Evolutionary conservation across 2,797 vertebrate genomes (phyloP), one percentile per base, ranked within the genome.

Genomic region (Cercopithecus petaurista): DNA sequence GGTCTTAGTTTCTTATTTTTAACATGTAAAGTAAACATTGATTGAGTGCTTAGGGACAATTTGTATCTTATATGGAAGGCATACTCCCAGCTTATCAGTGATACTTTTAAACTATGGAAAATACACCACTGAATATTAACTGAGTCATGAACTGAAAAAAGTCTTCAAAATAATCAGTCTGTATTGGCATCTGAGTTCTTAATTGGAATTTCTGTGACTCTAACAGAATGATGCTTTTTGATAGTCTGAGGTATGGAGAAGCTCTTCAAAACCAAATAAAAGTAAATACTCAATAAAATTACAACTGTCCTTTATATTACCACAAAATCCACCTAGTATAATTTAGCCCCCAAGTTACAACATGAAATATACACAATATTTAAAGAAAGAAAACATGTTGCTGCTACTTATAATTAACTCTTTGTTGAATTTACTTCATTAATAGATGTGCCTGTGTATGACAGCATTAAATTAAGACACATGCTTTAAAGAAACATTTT

Each of bases 331-430:
- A 73, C 21, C 61, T 12, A 26, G 70, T 64, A 33, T 64, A 14
- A 80, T 14, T 85, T 75, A 93, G 41, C n/a, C 48, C 76, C 19
- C 67, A 43, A 30, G 48, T 67, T 48, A 75, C 26, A 88, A 24
- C n/a, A 22, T 8, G 24, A 70, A 86, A 41, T 43, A 41, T 0
- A 33, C 3, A 21, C 24, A 15, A 3, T 33, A 30, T 52, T 46
- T 36, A 95, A 55, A 67, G 81, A 22, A 76, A 83, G 52, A 50
- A 73, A 90, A 15, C 72, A 28, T 0, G 7, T 5, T 14, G 19
- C 72, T 28, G 12, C 33, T 13, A 12, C 30, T 4, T 0, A 3
- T 0, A 43, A 21, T n/a, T 28, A 46, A 3, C 3, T 13, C 22
- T 72, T 52, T 28, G 19, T 3, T 19, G 24, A 30, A n/a, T n/a